These are phyloP conservation scores for Madoqua kirkii DNA, from an alignment of 2,113 vertebrate genomes.

Conservation along the genomic window DNA sequence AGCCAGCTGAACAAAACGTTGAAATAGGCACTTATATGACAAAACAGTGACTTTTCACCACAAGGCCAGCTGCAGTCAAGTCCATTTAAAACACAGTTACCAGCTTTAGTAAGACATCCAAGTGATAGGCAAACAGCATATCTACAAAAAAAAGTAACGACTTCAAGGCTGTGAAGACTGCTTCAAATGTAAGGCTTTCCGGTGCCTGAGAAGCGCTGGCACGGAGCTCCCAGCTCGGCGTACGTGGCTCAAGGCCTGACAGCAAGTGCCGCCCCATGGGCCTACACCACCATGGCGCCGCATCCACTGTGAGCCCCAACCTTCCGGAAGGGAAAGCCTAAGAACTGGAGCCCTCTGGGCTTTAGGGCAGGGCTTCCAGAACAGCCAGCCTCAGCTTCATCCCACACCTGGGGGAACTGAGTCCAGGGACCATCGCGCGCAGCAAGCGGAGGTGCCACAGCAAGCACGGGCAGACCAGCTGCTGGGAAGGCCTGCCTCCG, in stretches of 20 bases:
- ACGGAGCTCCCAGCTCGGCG: rapidly evolving
- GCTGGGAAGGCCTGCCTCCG: neutral
- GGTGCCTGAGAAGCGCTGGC: too few species aligned
- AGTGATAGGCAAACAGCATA: neutral
- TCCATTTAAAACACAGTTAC: neutral
- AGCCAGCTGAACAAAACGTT: neutral
- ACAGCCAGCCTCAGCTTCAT: neutral
- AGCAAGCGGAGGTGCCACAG: too few species aligned
- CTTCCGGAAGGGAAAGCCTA: neutral
- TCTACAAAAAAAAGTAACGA: neutral
- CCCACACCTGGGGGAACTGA: neutral
- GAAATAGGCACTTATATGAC: neutral
- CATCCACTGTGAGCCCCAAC: neutral
- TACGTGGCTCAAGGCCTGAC: neutral
- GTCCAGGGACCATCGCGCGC: rapidly evolving
- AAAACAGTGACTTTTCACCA: neutral
- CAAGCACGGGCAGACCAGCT: neutral
- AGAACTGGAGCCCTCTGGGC: rapidly evolving
- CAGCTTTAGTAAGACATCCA: neutral
- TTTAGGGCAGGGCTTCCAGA: neutral
- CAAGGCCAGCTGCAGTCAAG: neutral
- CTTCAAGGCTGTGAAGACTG: neutral
- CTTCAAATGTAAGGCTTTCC: neutral
- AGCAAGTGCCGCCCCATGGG: rapidly evolving
- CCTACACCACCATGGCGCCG: rapidly evolving